These are phyloP conservation scores for Garra rufa DNA, from an alignment of 2,113 vertebrate genomes.

Conservation along the genomic window DNA sequence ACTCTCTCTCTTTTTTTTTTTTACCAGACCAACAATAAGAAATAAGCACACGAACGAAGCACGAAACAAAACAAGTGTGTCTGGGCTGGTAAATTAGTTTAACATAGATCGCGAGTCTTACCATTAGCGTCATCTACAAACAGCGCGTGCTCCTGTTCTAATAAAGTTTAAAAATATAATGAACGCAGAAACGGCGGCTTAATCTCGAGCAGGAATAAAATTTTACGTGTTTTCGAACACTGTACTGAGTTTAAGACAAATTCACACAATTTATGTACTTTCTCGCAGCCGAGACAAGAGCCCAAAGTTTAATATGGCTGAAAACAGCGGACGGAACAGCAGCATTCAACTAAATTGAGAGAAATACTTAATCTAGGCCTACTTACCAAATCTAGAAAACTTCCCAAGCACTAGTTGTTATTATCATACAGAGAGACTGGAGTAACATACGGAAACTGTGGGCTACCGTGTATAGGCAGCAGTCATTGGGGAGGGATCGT, in stretches of 20 bases:
- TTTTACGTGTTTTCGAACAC: background rate
- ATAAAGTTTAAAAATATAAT: background rate
- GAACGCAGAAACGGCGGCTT: background rate
- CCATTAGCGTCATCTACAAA: background rate
- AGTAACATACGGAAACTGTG: constrained; percentile 18
- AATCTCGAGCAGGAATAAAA: background rate
- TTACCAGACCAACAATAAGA: background rate
- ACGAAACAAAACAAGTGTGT: background rate
- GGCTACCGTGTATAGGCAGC: background rate
- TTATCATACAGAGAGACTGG: background rate
- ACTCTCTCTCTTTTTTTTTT: no score
- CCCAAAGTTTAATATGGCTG: background rate
- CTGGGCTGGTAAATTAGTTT: background rate
- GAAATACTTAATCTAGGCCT: background rate
- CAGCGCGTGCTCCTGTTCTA: background rate
- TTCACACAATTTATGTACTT: background rate
- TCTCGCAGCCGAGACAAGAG: background rate
- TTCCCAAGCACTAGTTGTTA: background rate
- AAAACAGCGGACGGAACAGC: background rate
- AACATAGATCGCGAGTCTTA: background rate
- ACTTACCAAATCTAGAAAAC: background rate
- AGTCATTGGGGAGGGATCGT: background rate
- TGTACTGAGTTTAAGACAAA: background rate
- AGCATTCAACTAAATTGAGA: background rate
- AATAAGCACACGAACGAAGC: background rate